Evolutionary conservation across 2,888 invertebrate genomes (phyloP), one percentile per base, ranked within the genome.

Genomic region (Limenitis camilla): DNA sequence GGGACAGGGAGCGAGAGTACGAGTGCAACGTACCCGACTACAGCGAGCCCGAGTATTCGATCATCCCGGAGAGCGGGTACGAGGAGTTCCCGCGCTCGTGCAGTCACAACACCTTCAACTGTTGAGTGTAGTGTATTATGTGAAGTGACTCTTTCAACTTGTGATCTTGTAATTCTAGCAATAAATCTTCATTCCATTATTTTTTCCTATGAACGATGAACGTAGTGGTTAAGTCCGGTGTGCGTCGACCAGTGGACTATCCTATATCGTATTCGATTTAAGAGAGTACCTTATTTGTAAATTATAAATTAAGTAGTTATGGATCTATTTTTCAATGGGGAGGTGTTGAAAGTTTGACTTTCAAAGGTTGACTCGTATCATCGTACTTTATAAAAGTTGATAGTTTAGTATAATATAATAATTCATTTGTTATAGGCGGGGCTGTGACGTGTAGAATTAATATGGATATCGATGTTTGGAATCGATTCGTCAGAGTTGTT

Each of bases 101-200:
- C 70, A 66, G 76, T 49, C 88, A 86, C 74, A 86, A 86, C 74
- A 87, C 88, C 55, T 88, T 88, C 75, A 86, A 88, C 78, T 88
- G 88, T 81, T 88, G 85, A 88, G 82, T 61, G 72, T 55, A 55
- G 56, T 47, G 61, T 57, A 44, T 36, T 9, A 10, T 5, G 36
- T 45, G 35, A 36, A 36, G 45, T 19, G 36, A 75, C 76, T 74
- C 67, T 76, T 67, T 74, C 69, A 72, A 78, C 74, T 83, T 84
- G 88, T 88, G 87, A 87, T 87, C 84, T 87, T 88, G 83, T 77
- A 85, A 87, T 84, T 78, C 76, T 88, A 88, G 88, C 87, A 88
- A 88, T 88, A 88, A 88, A 81, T 77, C 84, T 88, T 85, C 88
- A 86, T 88, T 88, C 87, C 86, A 82, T 81, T 82, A 83, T 74